Evolutionary conservation across 2,888 invertebrate species (phyloP), one percentile per base, ranked within the genome.

Genomic region (Pocota personata): DNA sequence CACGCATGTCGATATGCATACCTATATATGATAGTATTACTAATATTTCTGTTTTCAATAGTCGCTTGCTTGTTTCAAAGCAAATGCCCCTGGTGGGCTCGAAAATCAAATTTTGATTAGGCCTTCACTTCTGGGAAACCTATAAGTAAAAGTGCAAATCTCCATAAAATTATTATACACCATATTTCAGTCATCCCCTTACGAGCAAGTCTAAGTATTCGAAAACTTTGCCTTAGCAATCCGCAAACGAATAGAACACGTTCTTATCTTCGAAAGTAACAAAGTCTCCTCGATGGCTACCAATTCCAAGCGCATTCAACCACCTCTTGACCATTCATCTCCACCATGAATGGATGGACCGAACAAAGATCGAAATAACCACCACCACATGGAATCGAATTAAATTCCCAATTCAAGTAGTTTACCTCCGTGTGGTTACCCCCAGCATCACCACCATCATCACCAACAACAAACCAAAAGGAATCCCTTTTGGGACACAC

Each of bases 331-430:
- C 75, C 64, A 75, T 76, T 71, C 35, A 78, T 71, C 69, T 69
- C 27, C 37, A 3, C 50, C 60, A 77, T 77, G 69, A 77, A 67
- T 69, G 69, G 58, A 50, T 50, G 40, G 52, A 21, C 30, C 21
- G 30, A 60, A 77, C 77, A 77, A 77, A 60, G 50, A 60, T 16
- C 40, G 27, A 21, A 30, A 50, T 27, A 35, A 43, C 67, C 50
- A 58, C 58, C 48, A 43, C 60, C 77, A 52, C 4, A 52, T 60
- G 50, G 69, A 77, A 77, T 69, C 67, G 52, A 69, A 52, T 78
- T 78, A 62, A 78, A 78, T 62, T 60, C 52, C 62, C 32, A 78
- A 71, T 71, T 78, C 78, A 71, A 78, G 78, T 69, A 78, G 78
- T 78, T 58, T 71, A 52, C 78, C 69, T 60, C 77, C 50, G 60